Percentiles rank a stretch among this genome's conserved stretches.
Evolutionary conservation across 2,888 invertebrate genomes (phyloP).

Genomic region (Apodemia duryi): DNA sequence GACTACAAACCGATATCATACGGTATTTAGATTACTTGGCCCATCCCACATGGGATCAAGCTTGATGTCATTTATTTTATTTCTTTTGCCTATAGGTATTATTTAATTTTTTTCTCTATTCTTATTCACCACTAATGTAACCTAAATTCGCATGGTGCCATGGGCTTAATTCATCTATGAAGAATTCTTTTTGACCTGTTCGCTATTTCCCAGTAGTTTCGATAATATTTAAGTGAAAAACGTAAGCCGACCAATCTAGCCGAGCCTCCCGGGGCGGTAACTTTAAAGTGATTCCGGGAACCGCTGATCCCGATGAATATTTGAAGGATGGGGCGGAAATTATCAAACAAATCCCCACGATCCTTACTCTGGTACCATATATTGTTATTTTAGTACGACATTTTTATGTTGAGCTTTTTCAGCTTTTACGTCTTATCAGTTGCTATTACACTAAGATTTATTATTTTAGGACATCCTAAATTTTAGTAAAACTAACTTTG

Average conservation of each 20-base stretch:
- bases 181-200: conserved; percentile 1
- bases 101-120: too few relatives aligned
- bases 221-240: conserved; percentile 29
- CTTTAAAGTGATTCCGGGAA: conserved; percentile 32
- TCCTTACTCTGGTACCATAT: conserved; percentile 14
- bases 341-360: conserved; percentile 29
- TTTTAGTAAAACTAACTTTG: too few relatives aligned
- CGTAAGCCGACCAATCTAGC: conserved; percentile 27
- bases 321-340: conserved; percentile 31
- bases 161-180: background rate
- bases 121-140: too few relatives aligned
- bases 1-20: too few relatives aligned
- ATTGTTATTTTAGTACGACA: conserved; percentile 2
- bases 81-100: too few relatives aligned
- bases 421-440: background rate
- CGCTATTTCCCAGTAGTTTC: conserved; percentile 8
- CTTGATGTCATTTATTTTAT: too few relatives aligned
- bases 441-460: too few relatives aligned
- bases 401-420: background rate
- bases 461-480: too few relatives aligned
- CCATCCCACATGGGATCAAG: too few relatives aligned
- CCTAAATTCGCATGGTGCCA: too few relatives aligned
- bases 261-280: conserved; percentile 30
- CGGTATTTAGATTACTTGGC: too few relatives aligned
- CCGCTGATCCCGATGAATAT: conserved; percentile 32